phyloP scores from a whole-genome alignment of 2,888 invertebrate species.

The Spicauda simplicius region DNA sequence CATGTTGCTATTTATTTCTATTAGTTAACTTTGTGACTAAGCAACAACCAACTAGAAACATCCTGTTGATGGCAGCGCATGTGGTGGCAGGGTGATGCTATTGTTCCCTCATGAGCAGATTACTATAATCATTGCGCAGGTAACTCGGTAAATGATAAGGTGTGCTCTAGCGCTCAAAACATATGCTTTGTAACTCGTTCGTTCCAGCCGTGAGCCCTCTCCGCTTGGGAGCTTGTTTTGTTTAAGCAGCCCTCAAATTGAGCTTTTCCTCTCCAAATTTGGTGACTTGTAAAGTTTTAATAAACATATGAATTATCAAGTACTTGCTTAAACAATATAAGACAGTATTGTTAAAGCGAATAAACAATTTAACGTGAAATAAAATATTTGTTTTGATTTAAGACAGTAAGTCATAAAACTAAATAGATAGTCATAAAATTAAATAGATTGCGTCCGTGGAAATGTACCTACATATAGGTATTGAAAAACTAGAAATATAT shows the following conservation, averaged over 20 bases:
- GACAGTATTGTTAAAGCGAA: too few species aligned
- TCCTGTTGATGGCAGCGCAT: slow-evolving; percentile 69
- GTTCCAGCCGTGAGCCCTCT: slow-evolving; percentile 66
- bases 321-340: too few species aligned
- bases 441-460: too few species aligned
- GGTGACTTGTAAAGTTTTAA: background rate
- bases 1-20: background rate
- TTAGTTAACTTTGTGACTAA: background rate
- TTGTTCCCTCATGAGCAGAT: slow-evolving; percentile 80
- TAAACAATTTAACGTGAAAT: too few species aligned
- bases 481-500: too few species aligned
- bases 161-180: slow-evolving; percentile 79
- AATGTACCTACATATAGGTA: too few species aligned
- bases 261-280: slow-evolving; percentile 21
- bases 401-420: too few species aligned
- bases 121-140: slow-evolving; percentile 82
- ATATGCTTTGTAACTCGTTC: slow-evolving; percentile 81
- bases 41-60: slow-evolving; percentile 45
- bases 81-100: slow-evolving; percentile 60
- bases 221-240: slow-evolving; percentile 41
- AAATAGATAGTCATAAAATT: too few species aligned
- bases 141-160: slow-evolving; percentile 85
- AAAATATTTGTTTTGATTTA: too few species aligned
- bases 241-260: slow-evolving; percentile 42
- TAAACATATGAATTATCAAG: too few species aligned